Percentiles rank a stretch among this genome's conserved stretches.
phyloP scores from a whole-genome alignment of 2,113 vertebrate genomes.

The Columbina picui region DNA sequence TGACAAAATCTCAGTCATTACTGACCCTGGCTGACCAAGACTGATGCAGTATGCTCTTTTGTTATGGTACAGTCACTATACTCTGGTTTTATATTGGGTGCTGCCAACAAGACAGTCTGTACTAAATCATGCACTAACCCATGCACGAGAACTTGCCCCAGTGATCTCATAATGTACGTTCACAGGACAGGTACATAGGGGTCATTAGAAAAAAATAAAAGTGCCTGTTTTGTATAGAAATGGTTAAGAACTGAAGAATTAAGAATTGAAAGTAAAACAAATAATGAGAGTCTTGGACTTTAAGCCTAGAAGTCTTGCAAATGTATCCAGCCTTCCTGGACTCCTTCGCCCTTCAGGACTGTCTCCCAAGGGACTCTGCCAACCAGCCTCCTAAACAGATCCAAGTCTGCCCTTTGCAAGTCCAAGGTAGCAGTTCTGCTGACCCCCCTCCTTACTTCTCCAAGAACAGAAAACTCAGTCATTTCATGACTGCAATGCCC shows the following conservation, averaged over 20 bases:
- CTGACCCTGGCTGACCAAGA: not conserved
- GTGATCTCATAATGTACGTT: not conserved
- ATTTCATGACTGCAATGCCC: too few species aligned
- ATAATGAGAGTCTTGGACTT: not conserved
- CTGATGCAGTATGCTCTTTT: not conserved
- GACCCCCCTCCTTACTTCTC: too few species aligned
- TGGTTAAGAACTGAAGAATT: not conserved
- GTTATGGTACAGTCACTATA: not conserved
- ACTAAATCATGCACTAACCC: not conserved
- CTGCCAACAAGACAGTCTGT: not conserved
- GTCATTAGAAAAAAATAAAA: not conserved
- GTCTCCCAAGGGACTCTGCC: too few species aligned
- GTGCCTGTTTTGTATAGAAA: not conserved
- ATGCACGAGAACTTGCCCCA: not conserved
- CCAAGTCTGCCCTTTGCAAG: too few species aligned
- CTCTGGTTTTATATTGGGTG: not conserved
- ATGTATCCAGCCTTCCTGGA: not conserved
- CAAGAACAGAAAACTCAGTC: too few species aligned
- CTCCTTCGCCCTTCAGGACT: too few species aligned
- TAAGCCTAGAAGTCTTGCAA: not conserved
- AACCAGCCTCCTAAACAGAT: too few species aligned
- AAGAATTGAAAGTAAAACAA: not conserved
- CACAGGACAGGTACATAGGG: not conserved
- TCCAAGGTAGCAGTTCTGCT: too few species aligned
- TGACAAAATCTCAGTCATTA: not conserved